A percentile compares a stretch with the other conserved stretches of the same genome.
Evolutionary conservation across 2,113 vertebrate species (phyloP).

Genomic region (Hippolais icterina): DNA sequence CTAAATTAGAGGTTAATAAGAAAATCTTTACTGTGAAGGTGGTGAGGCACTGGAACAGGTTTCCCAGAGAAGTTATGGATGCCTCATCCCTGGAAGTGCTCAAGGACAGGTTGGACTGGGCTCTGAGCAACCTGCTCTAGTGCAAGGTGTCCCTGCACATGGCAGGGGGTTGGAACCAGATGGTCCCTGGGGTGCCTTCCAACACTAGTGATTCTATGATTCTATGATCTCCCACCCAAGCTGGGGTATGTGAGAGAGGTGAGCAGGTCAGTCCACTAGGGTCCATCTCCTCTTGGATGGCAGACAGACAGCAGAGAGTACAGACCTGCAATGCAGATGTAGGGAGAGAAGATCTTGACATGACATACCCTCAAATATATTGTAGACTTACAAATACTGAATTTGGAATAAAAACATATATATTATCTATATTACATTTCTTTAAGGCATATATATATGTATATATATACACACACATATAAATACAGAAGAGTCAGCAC

Average conservation of each 20-base stretch:
- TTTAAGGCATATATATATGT: neutral
- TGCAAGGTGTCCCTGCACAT: neutral
- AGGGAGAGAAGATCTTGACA: neutral
- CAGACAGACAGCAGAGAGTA: neutral
- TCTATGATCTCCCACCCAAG: neutral
- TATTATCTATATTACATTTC: neutral
- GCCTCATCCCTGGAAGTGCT: neutral
- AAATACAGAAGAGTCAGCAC: neutral
- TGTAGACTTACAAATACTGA: neutral
- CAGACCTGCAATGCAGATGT: neutral
- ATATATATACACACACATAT: neutral
- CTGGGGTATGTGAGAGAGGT: neutral
- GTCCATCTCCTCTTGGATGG: fast-evolving
- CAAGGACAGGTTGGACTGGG: neutral
- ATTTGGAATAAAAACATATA: neutral
- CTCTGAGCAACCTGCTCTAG: neutral
- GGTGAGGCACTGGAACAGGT: neutral
- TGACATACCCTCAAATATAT: neutral
- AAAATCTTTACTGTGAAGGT: neutral
- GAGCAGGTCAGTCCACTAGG: neutral
- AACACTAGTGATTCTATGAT: neutral
- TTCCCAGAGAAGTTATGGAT: neutral
- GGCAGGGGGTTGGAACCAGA: neutral
- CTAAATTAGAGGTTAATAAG: neutral
- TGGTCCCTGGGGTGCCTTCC: neutral